Evolutionary conservation across 2,888 invertebrate genomes (phyloP).

Genomic region (Agrochola litura): DNA sequence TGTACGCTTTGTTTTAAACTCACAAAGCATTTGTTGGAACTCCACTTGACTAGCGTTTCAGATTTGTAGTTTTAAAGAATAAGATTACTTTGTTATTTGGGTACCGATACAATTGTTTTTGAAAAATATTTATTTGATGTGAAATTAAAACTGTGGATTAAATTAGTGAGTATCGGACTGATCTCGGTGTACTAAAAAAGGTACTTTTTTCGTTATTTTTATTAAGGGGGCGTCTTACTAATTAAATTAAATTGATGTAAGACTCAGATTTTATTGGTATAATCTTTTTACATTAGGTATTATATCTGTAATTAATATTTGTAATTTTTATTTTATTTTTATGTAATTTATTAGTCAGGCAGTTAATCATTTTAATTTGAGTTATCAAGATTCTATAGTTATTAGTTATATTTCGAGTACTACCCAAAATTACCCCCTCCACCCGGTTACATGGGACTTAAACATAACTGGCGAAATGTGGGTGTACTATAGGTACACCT

Average conservation of each 20-base stretch:
- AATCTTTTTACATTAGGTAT: no score
- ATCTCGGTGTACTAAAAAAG: not conserved
- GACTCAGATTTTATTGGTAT: no score
- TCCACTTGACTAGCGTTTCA: constrained; percentile 20
- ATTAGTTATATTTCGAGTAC: not conserved
- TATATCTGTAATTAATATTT: no score
- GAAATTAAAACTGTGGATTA: not conserved
- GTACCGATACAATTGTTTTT: not conserved
- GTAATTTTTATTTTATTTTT: no score
- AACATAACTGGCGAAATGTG: not conserved
- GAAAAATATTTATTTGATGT: constrained; percentile 8
- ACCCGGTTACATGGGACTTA: not conserved
- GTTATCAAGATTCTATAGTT: not conserved
- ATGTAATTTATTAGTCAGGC: no score
- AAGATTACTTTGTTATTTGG: constrained; percentile 29
- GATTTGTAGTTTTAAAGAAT: constrained; percentile 37
- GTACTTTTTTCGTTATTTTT: not conserved
- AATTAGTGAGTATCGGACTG: not conserved
- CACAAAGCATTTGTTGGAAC: constrained; percentile 47
- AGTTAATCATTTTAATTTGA: not conserved
- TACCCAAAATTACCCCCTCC: no score
- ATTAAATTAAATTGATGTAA: not conserved
- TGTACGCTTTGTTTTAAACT: constrained; percentile 64
- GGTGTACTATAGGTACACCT: not conserved
- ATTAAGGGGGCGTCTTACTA: not conserved